These are phyloP conservation scores for Neotoxoptera formosana DNA, from an alignment of 1,140 invertebrate species.

Conservation along the genomic window DNA sequence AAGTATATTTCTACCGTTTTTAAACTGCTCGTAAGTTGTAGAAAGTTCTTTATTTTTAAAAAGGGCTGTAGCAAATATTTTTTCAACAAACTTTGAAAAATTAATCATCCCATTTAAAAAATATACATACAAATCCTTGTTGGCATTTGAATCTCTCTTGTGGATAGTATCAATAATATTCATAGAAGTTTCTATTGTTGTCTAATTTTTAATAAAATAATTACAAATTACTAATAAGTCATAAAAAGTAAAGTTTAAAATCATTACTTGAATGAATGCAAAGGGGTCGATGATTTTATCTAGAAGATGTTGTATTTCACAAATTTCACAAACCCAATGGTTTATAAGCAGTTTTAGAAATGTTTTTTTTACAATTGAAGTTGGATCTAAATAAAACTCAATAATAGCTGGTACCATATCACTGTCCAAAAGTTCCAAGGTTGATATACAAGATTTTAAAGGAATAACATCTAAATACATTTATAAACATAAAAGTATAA, in stretches of 20 bases:
- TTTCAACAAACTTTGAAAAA: constrained; percentile 42
- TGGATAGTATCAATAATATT: not conserved
- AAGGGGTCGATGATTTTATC: constrained; percentile 40
- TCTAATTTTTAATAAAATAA: constrained; percentile 25
- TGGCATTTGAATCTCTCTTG: not conserved
- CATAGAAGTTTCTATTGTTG: constrained; percentile 31
- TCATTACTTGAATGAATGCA: constrained; percentile 41
- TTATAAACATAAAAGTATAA: not conserved
- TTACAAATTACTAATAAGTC: not conserved
- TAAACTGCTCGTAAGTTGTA: not conserved
- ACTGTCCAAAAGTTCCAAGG: constrained; percentile 48
- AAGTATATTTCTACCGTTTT: constrained; percentile 33
- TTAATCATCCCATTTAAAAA: constrained; percentile 15
- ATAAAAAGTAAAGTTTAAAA: not conserved
- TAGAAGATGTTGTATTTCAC: constrained; percentile 29
- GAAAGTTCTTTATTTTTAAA: constrained; percentile 19
- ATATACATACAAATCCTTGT: not conserved
- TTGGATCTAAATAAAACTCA: constrained; percentile 54
- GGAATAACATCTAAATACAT: constrained; percentile 35
- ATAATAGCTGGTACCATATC: constrained; percentile 50
- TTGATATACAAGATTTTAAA: constrained; percentile 53
- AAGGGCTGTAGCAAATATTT: not conserved
- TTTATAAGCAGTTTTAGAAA: constrained; percentile 51
- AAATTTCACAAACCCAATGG: constrained; percentile 46
- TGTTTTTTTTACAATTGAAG: constrained; percentile 29